phyloP scores from a whole-genome alignment of 2,888 invertebrate genomes.

The Lasioglossum malachurum region DNA sequence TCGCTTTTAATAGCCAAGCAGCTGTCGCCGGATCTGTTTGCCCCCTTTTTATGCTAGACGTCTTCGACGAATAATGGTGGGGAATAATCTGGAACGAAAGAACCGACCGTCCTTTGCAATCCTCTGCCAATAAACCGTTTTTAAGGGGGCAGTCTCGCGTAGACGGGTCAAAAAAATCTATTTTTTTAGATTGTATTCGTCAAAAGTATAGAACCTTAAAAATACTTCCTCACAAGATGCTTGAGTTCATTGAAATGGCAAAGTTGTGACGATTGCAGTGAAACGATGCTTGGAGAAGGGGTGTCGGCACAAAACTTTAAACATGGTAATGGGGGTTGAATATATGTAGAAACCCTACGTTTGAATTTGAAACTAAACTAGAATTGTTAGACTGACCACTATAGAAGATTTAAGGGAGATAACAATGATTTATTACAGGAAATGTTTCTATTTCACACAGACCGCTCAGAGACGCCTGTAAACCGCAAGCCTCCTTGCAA shows the following conservation, averaged over 20 bases:
- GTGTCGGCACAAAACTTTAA: not conserved
- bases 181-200: not conserved
- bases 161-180: not conserved
- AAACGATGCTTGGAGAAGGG: not conserved
- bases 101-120: constrained; percentile 53
- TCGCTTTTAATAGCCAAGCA: constrained; percentile 83
- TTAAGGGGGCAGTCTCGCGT: constrained; percentile 47
- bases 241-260: not conserved
- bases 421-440: not conserved
- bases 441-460: not conserved
- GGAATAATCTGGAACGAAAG: constrained; percentile 71
- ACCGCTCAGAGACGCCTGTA: not conserved
- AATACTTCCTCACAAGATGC: not conserved
- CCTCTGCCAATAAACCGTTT: constrained; percentile 62
- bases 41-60: constrained; percentile 70
- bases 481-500: not conserved
- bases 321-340: not conserved
- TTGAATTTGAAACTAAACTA: not conserved
- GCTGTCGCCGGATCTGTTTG: constrained; percentile 80
- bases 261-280: not conserved
- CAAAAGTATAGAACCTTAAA: not conserved
- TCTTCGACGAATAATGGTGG: constrained; percentile 73
- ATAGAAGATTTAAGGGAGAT: not conserved
- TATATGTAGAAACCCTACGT: not conserved
- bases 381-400: not conserved